Conservation (phyloP, 2,113 vertebrate genomes). For the Montifringilla adamsi region DNA sequence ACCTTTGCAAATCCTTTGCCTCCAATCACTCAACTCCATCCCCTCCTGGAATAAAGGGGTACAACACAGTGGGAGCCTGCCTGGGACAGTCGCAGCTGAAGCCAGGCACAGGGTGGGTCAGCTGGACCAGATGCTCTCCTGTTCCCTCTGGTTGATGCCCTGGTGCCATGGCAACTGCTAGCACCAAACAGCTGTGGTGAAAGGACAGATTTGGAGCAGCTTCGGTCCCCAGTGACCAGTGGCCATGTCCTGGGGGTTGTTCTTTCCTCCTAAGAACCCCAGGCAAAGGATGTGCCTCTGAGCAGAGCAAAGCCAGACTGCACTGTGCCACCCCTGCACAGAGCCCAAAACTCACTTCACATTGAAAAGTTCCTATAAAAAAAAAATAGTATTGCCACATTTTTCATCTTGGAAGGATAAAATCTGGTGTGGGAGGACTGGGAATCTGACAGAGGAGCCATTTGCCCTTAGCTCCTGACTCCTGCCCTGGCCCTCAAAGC, state of each 20-base stretch:
- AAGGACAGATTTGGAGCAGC: not conserved
- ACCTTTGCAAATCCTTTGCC: not conserved
- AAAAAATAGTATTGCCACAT: not conserved
- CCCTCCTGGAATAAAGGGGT: not conserved
- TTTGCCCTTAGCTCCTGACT: not conserved
- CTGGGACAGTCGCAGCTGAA: rapidly evolving
- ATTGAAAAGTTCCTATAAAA: not conserved
- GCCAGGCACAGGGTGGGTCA: not conserved
- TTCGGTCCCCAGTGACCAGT: not conserved
- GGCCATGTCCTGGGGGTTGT: not conserved
- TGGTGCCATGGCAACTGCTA: constrained; percentile 51
- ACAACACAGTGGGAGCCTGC: not conserved
- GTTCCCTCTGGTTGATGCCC: not conserved
- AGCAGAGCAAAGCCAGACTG: not conserved
- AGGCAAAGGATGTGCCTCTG: not conserved
- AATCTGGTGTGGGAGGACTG: not conserved
- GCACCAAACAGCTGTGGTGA: not conserved
- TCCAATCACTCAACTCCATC: not conserved
- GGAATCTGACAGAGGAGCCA: not conserved
- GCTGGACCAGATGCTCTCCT: not conserved
- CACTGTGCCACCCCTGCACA: not conserved
- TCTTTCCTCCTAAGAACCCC: not conserved
- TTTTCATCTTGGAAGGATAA: not conserved
- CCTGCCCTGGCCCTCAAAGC: not conserved
- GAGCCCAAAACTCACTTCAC: not conserved